phyloP scores from a whole-genome alignment of 2,113 vertebrate genomes.

The Spea bombifrons region DNA sequence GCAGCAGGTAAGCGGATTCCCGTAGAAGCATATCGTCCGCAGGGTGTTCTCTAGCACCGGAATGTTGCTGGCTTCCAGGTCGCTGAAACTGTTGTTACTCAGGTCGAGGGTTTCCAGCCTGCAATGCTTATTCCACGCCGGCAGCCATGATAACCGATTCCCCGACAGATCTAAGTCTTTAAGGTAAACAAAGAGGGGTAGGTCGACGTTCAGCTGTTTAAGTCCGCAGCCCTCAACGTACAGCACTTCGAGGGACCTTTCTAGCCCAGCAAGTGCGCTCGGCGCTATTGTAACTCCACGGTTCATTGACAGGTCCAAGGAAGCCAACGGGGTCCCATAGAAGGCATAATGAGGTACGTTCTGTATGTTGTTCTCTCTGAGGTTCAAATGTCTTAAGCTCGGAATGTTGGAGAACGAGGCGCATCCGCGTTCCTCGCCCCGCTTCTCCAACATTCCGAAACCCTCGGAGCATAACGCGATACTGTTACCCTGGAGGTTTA shows the following conservation, averaged over 20 bases:
- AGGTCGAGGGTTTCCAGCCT: slow-evolving; percentile 85
- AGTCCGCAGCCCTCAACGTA: slow-evolving; percentile 76
- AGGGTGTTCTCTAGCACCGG: slow-evolving; percentile 76
- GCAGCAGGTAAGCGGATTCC: slow-evolving; percentile 89
- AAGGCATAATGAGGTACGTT: slow-evolving; percentile 69
- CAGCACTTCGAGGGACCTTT: slow-evolving; percentile 76
- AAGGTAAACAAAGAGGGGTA: slow-evolving; percentile 75
- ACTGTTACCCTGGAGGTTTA: slow-evolving; percentile 79
- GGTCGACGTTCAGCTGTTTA: slow-evolving; percentile 66
- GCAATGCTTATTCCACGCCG: slow-evolving; percentile 69
- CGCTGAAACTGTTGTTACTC: slow-evolving; percentile 82
- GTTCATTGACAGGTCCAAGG: slow-evolving; percentile 83
- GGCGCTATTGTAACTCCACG: slow-evolving; percentile 70
- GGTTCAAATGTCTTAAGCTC: slow-evolving; percentile 69
- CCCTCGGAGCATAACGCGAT: slow-evolving; percentile 65
- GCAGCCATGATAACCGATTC: slow-evolving; percentile 78
- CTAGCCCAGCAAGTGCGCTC: slow-evolving; percentile 75
- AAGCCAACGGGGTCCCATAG: slow-evolving; percentile 66
- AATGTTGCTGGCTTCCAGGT: slow-evolving; percentile 73
- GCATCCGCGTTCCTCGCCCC: slow-evolving; percentile 59
- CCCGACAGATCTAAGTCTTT: slow-evolving; percentile 79
- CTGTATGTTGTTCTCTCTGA: slow-evolving; percentile 74
- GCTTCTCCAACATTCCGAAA: slow-evolving; percentile 51
- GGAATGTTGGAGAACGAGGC: slow-evolving; percentile 68
- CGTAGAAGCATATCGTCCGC: slow-evolving; percentile 79